phyloP scores from a whole-genome alignment of 2,113 vertebrate species.

The Illadopsis cleaveri region DNA sequence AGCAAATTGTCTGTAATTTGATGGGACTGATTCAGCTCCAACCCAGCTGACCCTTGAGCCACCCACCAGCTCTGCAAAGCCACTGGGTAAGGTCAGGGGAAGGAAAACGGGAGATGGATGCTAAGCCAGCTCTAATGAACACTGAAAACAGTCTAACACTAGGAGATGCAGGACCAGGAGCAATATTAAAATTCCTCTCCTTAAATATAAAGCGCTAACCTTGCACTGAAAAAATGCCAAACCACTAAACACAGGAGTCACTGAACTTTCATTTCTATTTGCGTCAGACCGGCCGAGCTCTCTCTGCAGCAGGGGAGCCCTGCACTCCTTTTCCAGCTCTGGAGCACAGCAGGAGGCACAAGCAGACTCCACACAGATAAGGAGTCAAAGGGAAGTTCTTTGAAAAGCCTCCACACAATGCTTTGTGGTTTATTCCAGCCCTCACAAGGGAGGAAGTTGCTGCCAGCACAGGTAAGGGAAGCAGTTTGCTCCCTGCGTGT shows the following conservation, averaged over 20 bases:
- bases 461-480: not conserved
- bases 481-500: not conserved
- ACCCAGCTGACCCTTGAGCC: not conserved
- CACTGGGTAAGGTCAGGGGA: not conserved
- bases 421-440: not conserved
- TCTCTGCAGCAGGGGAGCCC: not conserved
- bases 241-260: constrained; percentile 28
- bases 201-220: not conserved
- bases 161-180: not conserved
- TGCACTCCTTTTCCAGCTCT: not conserved
- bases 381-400: not conserved
- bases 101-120: not conserved
- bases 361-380: not conserved
- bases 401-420: not conserved
- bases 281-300: not conserved
- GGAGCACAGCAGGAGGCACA: not conserved
- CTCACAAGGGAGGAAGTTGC: accelerated
- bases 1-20: not conserved
- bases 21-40: not conserved
- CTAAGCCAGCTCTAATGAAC: not conserved
- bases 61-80: not conserved
- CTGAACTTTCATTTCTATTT: not conserved
- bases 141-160: not conserved
- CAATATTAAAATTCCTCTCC: not conserved
- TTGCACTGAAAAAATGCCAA: constrained; percentile 19